A percentile compares a stretch with the other conserved stretches of the same genome.
phyloP scores from a whole-genome alignment of 2,113 vertebrate genomes.

The Chionis minor region DNA sequence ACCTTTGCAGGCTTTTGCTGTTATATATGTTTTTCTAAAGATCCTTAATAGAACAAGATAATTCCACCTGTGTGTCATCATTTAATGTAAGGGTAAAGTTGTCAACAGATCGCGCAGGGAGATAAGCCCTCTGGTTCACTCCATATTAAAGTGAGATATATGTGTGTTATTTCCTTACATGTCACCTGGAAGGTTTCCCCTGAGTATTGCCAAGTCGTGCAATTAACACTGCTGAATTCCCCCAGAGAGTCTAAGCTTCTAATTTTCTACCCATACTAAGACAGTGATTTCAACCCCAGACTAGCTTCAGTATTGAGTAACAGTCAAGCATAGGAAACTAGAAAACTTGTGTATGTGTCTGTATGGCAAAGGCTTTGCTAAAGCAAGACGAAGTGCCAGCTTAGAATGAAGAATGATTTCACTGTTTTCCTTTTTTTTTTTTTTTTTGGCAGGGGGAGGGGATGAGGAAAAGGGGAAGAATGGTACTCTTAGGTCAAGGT shows the following conservation, averaged over 20 bases:
- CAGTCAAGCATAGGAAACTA: background rate
- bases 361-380: background rate
- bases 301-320: background rate
- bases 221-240: conserved; percentile 27
- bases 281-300: background rate
- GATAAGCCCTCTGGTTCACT: background rate
- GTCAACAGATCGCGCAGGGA: conserved; percentile 4
- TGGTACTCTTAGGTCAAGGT: conserved; percentile 41
- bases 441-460: background rate
- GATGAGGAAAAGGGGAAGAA: background rate
- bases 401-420: conserved; percentile 21
- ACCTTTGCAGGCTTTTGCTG: background rate
- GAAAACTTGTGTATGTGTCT: background rate
- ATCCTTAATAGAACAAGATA: conserved; percentile 6
- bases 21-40: conserved; percentile 17
- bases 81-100: background rate
- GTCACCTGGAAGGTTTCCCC: conserved; percentile 43
- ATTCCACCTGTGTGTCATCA: conserved; percentile 27
- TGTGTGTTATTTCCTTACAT: conserved; percentile 31
- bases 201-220: conserved; percentile 14
- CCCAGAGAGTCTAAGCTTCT: background rate
- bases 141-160: conserved; percentile 41
- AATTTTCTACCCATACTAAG: background rate
- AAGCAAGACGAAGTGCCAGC: background rate
- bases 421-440: background rate